Evolutionary conservation across 64 coral and sea anemone species (phyloP), one percentile per base, ranked within the genome.

Genomic region (Stylophora pistillata): DNA sequence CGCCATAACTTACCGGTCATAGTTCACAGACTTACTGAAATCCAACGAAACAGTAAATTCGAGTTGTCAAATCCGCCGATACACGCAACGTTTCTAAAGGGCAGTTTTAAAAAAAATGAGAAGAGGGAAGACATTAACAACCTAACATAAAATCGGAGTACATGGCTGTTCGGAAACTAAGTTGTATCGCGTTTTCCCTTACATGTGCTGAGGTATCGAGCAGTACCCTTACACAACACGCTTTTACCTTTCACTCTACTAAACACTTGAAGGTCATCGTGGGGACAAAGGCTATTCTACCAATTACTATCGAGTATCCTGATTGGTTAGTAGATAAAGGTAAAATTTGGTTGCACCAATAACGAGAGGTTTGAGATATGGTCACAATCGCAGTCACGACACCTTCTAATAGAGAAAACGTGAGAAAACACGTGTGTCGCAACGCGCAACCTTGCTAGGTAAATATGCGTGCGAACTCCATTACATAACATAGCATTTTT

Each of bases 1-100:
- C 23, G 47, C 53, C 27, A 14, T 41, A 83, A 47, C 80, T 83
- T 69, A 83, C 80, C 80, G 80, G 80, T 83, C 80, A 83, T 83
- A 83, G 80, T 83, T 83, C 80, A 83, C 23, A n/a, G 31, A 64
- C 58, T 3, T 30, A 17, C 30, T 60, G 57, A 63, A 81, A 37
- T 83, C 15, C 18, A 20, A 23, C 37, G 6, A 21, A 75, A 75
- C 66, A 18, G 23, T 47, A 21, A 75, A 53, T 75, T 47, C 18
- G 37, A 47, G 37, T 47, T 47, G 3, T 47, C 37, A 47, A 47
- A 47, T 47, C 73, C 16, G 34, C 31, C 73, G 21, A 52, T 0
- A 4, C 52, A 0, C 64, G 25, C 64, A 68, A 68, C 64, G 26
- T 26, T 21, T 21, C 23, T 68, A 11, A 25, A 68, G 64, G 21